These are phyloP conservation scores for Puma concolor DNA, from an alignment of 2,113 vertebrate genomes.

Conservation along the genomic window DNA sequence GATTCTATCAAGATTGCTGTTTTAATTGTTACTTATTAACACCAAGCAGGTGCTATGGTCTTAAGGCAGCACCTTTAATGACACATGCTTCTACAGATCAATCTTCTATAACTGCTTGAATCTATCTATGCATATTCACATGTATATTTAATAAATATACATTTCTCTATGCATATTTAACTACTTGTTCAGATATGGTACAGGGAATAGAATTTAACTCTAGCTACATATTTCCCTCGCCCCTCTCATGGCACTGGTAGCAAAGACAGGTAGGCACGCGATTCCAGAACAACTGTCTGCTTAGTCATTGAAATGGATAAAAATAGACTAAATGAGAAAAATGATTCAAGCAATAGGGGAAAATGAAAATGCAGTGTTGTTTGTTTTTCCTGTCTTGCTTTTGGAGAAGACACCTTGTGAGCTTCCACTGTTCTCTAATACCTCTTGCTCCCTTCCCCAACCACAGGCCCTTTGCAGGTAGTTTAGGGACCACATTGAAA, in stretches of 20 bases:
- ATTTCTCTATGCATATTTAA: not conserved
- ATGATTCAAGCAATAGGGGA: not conserved
- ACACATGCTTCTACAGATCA: not conserved
- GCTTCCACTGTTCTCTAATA: not conserved
- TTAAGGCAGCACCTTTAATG: not conserved
- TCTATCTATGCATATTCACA: not conserved
- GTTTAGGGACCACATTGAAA: not conserved
- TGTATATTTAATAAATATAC: not conserved
- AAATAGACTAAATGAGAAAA: not conserved
- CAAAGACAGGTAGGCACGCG: not conserved
- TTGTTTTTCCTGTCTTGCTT: not conserved
- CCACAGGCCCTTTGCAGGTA: not conserved
- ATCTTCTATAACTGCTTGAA: not conserved
- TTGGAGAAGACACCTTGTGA: not conserved
- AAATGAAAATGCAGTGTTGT: not conserved
- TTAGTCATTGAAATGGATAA: not conserved
- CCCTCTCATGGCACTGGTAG: not conserved
- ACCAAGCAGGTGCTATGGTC: not conserved
- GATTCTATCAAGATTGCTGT: not conserved
- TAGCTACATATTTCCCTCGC: not conserved
- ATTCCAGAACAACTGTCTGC: not conserved
- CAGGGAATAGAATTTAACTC: not conserved
- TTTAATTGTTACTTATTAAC: constrained; percentile 12
- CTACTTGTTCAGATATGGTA: not conserved
- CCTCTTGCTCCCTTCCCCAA: not conserved